phyloP scores from a whole-genome alignment of 2,888 invertebrate genomes.

The Phragmatobia fuliginosa region DNA sequence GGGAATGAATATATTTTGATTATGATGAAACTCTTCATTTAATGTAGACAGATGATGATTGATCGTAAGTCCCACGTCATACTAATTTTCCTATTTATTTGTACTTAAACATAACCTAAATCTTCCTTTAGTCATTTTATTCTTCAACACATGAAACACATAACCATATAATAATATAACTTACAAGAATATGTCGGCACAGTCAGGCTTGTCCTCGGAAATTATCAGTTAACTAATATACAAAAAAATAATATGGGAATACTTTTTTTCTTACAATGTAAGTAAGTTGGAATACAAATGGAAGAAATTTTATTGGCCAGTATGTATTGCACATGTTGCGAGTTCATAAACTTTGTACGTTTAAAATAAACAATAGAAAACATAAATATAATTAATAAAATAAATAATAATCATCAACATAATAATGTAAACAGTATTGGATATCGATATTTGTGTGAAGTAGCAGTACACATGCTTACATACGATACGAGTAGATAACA shows the following conservation, averaged over 20 bases:
- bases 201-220: too few species aligned
- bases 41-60: too few species aligned
- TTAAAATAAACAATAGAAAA: conserved; percentile 26
- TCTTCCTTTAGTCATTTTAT: background rate
- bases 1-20: too few species aligned
- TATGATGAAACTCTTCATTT: background rate
- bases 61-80: background rate
- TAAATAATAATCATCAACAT: background rate
- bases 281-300: too few species aligned
- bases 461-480: conserved; percentile 22
- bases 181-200: too few species aligned
- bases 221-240: too few species aligned
- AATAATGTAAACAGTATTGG: conserved; percentile 26
- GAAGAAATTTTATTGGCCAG: too few species aligned
- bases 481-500: too few species aligned
- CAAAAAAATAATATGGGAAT: too few species aligned
- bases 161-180: too few species aligned
- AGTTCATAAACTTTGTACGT: conserved; percentile 25
- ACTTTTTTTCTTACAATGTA: too few species aligned
- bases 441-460: conserved; percentile 20
- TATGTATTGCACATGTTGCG: background rate
- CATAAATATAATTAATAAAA: conserved; percentile 32
- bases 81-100: background rate
- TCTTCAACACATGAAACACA: too few species aligned
- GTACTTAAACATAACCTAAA: background rate